Evolutionary conservation across 2,113 vertebrate genomes (phyloP), one percentile per base, ranked within the genome.

Genomic region (Columba janthina): DNA sequence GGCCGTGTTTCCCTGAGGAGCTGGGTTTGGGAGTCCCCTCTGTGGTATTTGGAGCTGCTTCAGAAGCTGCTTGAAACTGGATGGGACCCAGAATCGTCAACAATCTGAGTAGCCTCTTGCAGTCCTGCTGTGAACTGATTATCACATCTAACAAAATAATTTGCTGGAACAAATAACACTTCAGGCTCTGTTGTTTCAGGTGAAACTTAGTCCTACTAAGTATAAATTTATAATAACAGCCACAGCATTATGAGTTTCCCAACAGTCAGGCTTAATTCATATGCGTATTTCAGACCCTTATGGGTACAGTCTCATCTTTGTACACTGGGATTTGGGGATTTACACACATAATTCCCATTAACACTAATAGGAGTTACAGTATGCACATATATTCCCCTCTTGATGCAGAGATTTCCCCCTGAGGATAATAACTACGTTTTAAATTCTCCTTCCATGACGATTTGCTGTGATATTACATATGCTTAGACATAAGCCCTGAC

Each of bases 111-210:
- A 97, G 73, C 75, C 88, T 92, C 95, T 95, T 56, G 9, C 83
- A 69, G 80, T 94, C 91, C 95, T 95, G 97, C 96, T 97, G 96
- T 78, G 92, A 95, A 89, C 58, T 92, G 97, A 97, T 96, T 97
- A 96, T 95, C 96, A 94, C 93, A 96, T 90, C 91, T 94, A 94
- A 97, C 91, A 75, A 96, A 98, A 97, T 92, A 95, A 98, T 96
- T 96, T 95, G 94, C 92, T 97, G 88, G 89, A 97, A 97, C 96
- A 97, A 97, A 96, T 96, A 98, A 96, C 93, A 97, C 94, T 97
- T 95, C 75, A 67, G 94, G 85, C 83, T 96, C 79, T 97, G 96
- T 98, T 98, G 94, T 97, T 98, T 97, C 97, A 98, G 95, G 97
- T 97, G 97, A 96, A 95, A 94, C 85, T 92, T 77, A 75, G 85